Base-by-base conservation (phyloP, 2,113 vertebrate genomes). In the Gopherus evgoodei region DNA sequence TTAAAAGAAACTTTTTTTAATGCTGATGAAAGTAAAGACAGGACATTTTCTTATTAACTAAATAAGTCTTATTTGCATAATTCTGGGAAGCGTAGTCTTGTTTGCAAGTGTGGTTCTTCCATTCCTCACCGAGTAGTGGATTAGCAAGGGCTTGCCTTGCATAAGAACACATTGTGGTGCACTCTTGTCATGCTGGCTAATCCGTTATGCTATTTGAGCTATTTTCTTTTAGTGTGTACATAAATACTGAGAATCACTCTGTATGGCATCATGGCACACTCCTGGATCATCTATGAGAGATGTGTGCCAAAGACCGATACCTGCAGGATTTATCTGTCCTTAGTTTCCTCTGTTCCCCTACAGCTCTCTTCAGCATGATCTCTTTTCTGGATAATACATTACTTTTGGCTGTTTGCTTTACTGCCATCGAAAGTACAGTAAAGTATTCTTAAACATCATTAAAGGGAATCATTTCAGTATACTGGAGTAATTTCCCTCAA, bases 151-250 rank as follows among this genome's bases (percentile, higher is more conserved):
- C 85, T 91, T 81, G 50, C 47, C 62, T 85, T 80, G 2, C 88
- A 3, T 83, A 87, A 93, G 83, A 91, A 6, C 42, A 62, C 7
- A 12, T 27, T 93, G 90, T 83, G 75, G 87, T 92, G 38, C 87
- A 42, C 44, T 79, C 42, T 72, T 1, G 0, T 91, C 2, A 0
- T 47, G n/a, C 85, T 92, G 75, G 81, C 75, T 96, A 95, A 96
- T 93, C 69, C 0, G 0, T 93, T 95, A 85, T n/a, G 69, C 89
- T 94, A 4, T 92, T 86, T 92, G 93, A 85, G 14, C 56, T 90
- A n/a, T 97, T 95, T 97, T 93, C 54, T 95, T 87, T 87, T 85
- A 17, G 53, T 93, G 52, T 94, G 52, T 83, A 95, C 94, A 92
- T 87, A 95, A 96, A 91, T 81, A 59, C 42, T 75, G 87, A 91